phyloP scores from a whole-genome alignment of 2,113 vertebrate species.

The Steatornis caripensis region DNA sequence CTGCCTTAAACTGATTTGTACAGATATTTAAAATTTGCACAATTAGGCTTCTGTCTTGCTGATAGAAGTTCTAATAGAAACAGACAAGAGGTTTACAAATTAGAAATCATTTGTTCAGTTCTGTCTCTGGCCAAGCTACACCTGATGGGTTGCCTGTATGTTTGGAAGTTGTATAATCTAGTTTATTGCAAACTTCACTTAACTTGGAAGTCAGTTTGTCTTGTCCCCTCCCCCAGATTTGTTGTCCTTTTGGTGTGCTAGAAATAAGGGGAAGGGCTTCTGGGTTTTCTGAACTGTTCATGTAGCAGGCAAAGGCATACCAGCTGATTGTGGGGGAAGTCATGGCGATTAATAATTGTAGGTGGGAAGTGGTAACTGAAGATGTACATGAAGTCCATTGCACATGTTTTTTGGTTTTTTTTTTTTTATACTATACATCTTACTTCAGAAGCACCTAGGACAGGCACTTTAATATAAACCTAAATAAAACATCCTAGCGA shows the following conservation, averaged over 20 bases:
- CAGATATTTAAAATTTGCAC: slow-evolving; percentile 33
- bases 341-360: not conserved
- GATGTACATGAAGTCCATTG: not conserved
- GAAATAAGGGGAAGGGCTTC: not conserved
- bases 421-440: not conserved
- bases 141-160: not conserved
- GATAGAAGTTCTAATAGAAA: not conserved
- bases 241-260: not conserved
- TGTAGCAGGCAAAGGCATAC: not conserved
- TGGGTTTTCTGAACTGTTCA: not conserved
- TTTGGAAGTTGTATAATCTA: not conserved
- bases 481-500: not conserved
- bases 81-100: slow-evolving; percentile 18
- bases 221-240: not conserved
- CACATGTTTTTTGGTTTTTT: not conserved
- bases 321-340: not conserved
- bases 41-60: not conserved
- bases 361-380: not conserved
- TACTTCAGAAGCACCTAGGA: not conserved
- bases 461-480: slow-evolving; percentile 50
- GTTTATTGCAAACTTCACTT: not conserved
- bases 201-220: not conserved
- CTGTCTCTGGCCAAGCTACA: not conserved
- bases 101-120: not conserved
- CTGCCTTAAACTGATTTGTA: slow-evolving; percentile 56